Evolutionary conservation across 2,888 invertebrate species (phyloP).

Genomic region (Hydrotaea cyrtoneurina): DNA sequence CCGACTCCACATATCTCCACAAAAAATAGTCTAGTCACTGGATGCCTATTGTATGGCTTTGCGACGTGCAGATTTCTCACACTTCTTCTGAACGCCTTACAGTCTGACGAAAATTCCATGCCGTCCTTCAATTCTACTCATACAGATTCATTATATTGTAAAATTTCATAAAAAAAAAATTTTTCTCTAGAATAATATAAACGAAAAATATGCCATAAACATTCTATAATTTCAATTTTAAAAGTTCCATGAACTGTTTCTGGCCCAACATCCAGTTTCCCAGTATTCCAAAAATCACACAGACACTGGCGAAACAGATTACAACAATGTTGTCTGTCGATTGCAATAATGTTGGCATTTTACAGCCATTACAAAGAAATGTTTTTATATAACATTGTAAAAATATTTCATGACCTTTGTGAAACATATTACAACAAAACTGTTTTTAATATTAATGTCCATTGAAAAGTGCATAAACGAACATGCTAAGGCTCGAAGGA

Average conservation of each 20-base stretch:
- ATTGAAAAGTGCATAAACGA: background rate
- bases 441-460: slow-evolving; percentile 31
- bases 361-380: slow-evolving; percentile 27
- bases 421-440: slow-evolving; percentile 30
- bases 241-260: background rate
- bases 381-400: slow-evolving; percentile 28
- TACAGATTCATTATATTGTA: background rate
- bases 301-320: background rate
- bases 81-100: no score
- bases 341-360: slow-evolving; percentile 23
- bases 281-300: background rate
- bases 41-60: no score
- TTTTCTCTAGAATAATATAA: background rate
- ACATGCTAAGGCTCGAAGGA: background rate
- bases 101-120: no score
- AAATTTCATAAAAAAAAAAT: no score
- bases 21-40: no score
- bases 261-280: background rate
- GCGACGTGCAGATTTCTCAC: no score
- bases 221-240: background rate
- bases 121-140: background rate
- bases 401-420: slow-evolving; percentile 31
- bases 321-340: slow-evolving; percentile 32
- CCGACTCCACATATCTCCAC: no score
- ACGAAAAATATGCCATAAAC: background rate